Base-by-base conservation (phyloP, 2,888 invertebrate species). In the Steinernema carpocapsae region DNA sequence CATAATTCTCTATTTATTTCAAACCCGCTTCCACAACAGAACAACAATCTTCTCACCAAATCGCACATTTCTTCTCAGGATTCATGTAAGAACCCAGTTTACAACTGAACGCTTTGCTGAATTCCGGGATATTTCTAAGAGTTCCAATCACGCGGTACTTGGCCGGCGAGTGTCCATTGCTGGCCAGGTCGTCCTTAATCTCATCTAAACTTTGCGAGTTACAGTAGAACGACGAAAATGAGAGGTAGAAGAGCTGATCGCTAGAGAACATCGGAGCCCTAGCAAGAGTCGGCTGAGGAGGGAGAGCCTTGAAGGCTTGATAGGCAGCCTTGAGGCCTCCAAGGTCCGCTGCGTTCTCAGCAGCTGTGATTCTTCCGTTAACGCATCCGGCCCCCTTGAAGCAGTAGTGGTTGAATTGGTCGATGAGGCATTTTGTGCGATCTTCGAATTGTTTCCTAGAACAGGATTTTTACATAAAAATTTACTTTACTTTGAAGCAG, bases 201-300 rank as follows among this genome's bases (percentile, higher is more conserved):
- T 22, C 14, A 3, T 37, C 64, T 3, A 46, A 22, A 6, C 37
- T 70, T 3, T 46, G 14, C 14, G 42, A 52, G 3, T 72, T 76
- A 51, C 80, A 80, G 75, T 72, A 82, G 71, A 87, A 84, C 90
- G 92, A 89, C 72, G 92, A 92, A 0, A 93, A 89, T 80, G 87
- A 88, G 37, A 89, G 82, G 85, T 89, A 89, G 84, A 89, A 89
- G 42, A 77, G 26, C 42, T 77, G 90, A 52, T 89, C 87, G 72
- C 88, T 87, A 1, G 86, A 88, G 70, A 82, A 82, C 74, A 83
- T 78, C 12, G 80, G 78, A 12, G 78, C 79, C 51, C 79, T 73
- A 43, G 76, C 81, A 29, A 78, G 64, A 70, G 26, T 52, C 14
- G 70, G 43, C 17, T 79, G 22, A 1, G 46, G 14, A 1, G 32